Conservation (phyloP, 2,888 invertebrate genomes). For the Rhyacophila evoluta region DNA sequence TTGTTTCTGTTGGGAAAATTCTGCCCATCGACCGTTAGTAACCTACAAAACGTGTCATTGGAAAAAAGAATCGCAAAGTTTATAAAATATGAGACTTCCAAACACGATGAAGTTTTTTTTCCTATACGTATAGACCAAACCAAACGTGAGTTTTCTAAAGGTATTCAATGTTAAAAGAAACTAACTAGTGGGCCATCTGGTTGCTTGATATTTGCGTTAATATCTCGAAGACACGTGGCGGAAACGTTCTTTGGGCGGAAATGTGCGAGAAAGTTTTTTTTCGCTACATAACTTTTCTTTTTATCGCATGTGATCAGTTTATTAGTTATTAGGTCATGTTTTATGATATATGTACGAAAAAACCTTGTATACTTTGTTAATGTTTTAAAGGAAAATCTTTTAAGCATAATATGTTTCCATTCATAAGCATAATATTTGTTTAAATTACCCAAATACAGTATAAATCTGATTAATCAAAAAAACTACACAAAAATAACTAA, state of each 20-base stretch:
- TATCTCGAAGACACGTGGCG: conserved; percentile 11
- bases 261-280: conserved; percentile 5
- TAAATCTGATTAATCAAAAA: too few species aligned
- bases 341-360: too few species aligned
- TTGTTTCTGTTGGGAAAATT: background rate
- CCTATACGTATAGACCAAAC: background rate
- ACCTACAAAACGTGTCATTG: background rate
- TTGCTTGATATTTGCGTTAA: background rate
- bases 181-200: background rate
- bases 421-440: too few species aligned
- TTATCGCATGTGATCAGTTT: background rate
- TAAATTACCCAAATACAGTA: too few species aligned
- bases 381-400: too few species aligned
- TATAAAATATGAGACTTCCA: background rate
- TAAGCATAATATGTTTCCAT: too few species aligned
- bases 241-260: background rate
- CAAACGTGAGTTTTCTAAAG: background rate
- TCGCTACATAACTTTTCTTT: background rate
- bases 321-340: background rate
- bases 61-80: background rate
- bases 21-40: background rate
- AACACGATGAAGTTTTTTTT: background rate
- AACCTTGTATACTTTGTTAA: too few species aligned
- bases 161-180: conserved; percentile 22
- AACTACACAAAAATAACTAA: too few species aligned